A percentile compares a stretch with the other conserved stretches of the same genome.
Conservation (phyloP, 2,888 invertebrate genomes). For the Petrolisthes cinctipes region DNA sequence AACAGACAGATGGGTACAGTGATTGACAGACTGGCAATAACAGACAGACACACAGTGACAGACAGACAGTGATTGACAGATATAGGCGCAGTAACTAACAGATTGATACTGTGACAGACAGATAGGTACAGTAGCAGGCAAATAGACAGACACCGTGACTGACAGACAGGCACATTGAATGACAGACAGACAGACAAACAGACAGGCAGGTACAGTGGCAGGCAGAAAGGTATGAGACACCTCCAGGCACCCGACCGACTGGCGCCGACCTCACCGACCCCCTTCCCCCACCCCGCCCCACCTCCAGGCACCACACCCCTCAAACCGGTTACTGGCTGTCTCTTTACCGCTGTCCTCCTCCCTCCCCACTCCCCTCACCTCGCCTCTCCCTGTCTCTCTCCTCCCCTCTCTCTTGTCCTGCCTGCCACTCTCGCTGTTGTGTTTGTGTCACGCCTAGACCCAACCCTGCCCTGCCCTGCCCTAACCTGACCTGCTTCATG, state of each 20-base stretch:
- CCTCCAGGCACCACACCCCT: not conserved
- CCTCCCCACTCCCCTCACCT: not conserved
- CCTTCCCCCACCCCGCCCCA: not conserved
- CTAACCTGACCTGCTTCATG: not conserved
- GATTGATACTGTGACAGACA: not conserved
- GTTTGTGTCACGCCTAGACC: not conserved
- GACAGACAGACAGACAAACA: not conserved
- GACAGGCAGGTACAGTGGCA: not conserved
- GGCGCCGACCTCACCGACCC: not conserved
- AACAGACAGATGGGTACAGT: too few relatives aligned
- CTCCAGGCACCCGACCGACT: constrained; percentile 1
- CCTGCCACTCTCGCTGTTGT: not conserved
- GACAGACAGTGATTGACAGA: not conserved
- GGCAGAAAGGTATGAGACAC: not conserved
- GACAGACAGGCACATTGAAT: not conserved
- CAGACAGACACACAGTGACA: not conserved
- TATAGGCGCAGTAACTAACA: not conserved
- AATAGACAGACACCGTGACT: not conserved
- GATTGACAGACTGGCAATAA: too few relatives aligned
- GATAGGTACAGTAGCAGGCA: not conserved
- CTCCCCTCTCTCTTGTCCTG: not conserved
- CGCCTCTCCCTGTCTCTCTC: not conserved
- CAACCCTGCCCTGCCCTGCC: not conserved
- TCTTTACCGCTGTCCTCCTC: not conserved
- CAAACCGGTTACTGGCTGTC: too few relatives aligned